Conservation (phyloP, 1,140 invertebrate species). For the Drosophila asahinai region DNA sequence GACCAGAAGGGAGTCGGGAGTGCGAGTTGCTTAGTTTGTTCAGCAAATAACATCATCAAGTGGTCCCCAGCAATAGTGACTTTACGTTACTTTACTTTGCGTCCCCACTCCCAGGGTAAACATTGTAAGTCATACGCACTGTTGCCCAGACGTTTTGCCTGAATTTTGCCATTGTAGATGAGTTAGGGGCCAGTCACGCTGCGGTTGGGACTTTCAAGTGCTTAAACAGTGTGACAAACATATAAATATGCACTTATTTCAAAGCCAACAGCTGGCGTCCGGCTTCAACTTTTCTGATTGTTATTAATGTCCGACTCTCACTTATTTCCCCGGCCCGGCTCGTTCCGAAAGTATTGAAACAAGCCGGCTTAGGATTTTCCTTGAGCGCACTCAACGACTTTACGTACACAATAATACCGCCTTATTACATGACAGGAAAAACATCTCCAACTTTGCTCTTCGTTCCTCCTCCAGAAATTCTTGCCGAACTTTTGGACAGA, state of each 20-base stretch:
- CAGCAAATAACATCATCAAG: slow-evolving; percentile 51
- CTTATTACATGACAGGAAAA: slow-evolving; percentile 49
- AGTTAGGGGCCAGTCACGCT: slow-evolving; percentile 44
- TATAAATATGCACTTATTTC: slow-evolving; percentile 25
- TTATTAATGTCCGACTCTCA: slow-evolving; percentile 17
- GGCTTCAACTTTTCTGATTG: background rate
- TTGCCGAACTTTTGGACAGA: slow-evolving; percentile 32
- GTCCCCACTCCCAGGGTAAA: slow-evolving; percentile 36
- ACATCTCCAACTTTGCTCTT: slow-evolving; percentile 43
- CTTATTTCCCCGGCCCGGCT: background rate
- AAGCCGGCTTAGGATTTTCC: slow-evolving; percentile 3
- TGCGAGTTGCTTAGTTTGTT: slow-evolving; percentile 36
- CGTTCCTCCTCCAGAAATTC: slow-evolving; percentile 2
- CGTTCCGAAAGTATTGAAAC: slow-evolving; percentile 6
- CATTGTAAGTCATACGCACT: slow-evolving; percentile 76
- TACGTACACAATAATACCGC: slow-evolving; percentile 28
- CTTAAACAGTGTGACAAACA: slow-evolving; percentile 30
- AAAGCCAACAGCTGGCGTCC: slow-evolving; percentile 17
- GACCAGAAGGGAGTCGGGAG: slow-evolving; percentile 2
- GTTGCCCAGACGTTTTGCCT: slow-evolving; percentile 36
- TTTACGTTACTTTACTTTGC: slow-evolving; percentile 7
- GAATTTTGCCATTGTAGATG: slow-evolving; percentile 54
- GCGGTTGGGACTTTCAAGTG: slow-evolving; percentile 13
- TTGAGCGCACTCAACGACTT: slow-evolving; percentile 12
- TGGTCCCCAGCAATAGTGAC: slow-evolving; percentile 27